These are phyloP conservation scores for Calliphora vicina DNA, from an alignment of 1,140 invertebrate species.

Conservation along the genomic window DNA sequence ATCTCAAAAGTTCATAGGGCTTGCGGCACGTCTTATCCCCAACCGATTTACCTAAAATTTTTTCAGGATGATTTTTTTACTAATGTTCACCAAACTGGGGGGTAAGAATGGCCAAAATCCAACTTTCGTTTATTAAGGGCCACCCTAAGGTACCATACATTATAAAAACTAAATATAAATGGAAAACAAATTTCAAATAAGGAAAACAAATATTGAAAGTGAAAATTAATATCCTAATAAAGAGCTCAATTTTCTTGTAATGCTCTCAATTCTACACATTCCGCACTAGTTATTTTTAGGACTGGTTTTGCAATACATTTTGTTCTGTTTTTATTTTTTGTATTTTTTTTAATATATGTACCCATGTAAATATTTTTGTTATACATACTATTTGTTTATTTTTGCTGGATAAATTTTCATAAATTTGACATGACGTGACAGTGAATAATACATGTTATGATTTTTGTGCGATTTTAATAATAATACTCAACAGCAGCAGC, in stretches of 20 bases:
- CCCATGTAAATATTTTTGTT: neutral
- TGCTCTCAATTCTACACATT: neutral
- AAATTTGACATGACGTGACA: conserved; percentile 29
- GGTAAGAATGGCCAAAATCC: too few species aligned
- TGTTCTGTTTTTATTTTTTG: neutral
- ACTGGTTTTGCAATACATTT: neutral
- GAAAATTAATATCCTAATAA: neutral
- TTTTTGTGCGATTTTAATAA: conserved; percentile 21
- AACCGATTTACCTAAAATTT: too few species aligned
- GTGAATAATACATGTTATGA: conserved; percentile 20
- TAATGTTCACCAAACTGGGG: too few species aligned
- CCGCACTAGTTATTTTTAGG: neutral
- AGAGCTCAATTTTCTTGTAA: neutral
- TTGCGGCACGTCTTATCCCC: too few species aligned
- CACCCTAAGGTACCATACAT: neutral
- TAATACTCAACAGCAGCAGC: too few species aligned
- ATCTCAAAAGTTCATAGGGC: too few species aligned
- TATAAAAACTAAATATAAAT: neutral
- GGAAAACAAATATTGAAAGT: neutral
- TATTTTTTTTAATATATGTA: neutral
- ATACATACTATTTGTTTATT: neutral
- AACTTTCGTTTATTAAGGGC: too few species aligned
- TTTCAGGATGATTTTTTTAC: too few species aligned
- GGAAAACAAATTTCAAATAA: neutral
- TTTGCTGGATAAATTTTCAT: neutral